Conservation (phyloP, 2,797 vertebrate genomes). For the Sternotherus odoratus region DNA sequence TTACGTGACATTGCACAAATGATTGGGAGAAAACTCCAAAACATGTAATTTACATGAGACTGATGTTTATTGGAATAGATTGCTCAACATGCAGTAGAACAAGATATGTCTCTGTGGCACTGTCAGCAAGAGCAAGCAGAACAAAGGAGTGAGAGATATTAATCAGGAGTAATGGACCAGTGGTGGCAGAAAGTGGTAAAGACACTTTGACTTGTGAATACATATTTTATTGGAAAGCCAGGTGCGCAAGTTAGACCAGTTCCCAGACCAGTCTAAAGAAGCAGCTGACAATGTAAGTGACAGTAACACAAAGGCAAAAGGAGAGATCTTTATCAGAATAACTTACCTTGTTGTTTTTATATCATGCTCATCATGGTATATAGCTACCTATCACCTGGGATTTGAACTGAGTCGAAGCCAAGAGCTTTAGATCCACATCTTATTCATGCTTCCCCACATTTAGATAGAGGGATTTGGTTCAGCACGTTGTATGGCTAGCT, state of each 20-base stretch:
- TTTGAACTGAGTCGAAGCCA: neutral
- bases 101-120: slow-evolving; percentile 21
- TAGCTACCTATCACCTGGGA: neutral
- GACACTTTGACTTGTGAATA: slow-evolving; percentile 1
- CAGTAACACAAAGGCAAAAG: slow-evolving; percentile 36
- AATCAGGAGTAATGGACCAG: slow-evolving; percentile 49
- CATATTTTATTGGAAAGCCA: slow-evolving; percentile 62
- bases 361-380: accelerated
- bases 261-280: slow-evolving; percentile 17
- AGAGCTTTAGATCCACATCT: neutral
- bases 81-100: slow-evolving; percentile 1
- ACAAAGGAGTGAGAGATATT: slow-evolving; percentile 49
- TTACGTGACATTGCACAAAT: slow-evolving; percentile 62
- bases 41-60: slow-evolving; percentile 40
- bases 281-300: slow-evolving; percentile 2
- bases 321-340: slow-evolving; percentile 28
- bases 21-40: neutral
- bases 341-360: neutral
- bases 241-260: slow-evolving; percentile 58
- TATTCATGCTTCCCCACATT: neutral
- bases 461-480: neutral
- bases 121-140: slow-evolving; percentile 20
- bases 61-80: slow-evolving; percentile 16
- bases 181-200: slow-evolving; percentile 30
- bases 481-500: accelerated